Percentiles rank a stretch among this genome's conserved stretches.
phyloP scores from a whole-genome alignment of 2,113 vertebrate species.

The Nothocercus julius region DNA sequence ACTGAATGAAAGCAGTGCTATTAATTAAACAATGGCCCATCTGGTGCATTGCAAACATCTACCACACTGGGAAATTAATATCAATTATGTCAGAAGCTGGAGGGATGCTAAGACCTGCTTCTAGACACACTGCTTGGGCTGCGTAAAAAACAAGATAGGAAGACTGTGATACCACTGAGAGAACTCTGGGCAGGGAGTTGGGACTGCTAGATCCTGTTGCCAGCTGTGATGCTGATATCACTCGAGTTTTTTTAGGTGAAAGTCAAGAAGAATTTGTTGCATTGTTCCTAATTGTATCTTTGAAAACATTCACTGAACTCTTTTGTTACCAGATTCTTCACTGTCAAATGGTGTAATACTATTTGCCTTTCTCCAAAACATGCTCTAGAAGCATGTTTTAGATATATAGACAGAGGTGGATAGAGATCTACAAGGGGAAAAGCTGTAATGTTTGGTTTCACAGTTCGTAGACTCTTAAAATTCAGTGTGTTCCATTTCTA shows the following conservation, averaged over 20 bases:
- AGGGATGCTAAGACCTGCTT: background rate
- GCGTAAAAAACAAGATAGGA: background rate
- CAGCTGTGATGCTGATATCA: background rate
- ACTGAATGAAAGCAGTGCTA: conserved; percentile 53
- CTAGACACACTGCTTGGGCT: background rate
- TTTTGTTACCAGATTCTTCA: background rate
- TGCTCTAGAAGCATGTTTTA: background rate
- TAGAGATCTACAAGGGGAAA: background rate
- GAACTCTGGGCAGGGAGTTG: background rate
- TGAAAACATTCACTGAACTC: background rate
- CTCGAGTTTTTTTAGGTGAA: background rate
- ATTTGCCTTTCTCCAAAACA: background rate
- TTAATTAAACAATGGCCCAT: conserved; percentile 71
- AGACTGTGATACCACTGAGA: background rate
- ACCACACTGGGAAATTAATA: conserved; percentile 50
- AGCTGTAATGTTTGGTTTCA: background rate
- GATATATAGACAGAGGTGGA: background rate
- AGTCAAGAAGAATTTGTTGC: background rate
- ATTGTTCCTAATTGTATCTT: background rate
- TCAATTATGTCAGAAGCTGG: conserved; percentile 47
- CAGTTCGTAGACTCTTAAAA: background rate
- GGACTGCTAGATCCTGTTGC: background rate
- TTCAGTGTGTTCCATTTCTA: background rate
- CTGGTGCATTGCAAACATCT: conserved; percentile 51
- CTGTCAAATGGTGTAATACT: background rate